Conservation (phyloP, 2,113 vertebrate genomes). For the Sitta europaea region DNA sequence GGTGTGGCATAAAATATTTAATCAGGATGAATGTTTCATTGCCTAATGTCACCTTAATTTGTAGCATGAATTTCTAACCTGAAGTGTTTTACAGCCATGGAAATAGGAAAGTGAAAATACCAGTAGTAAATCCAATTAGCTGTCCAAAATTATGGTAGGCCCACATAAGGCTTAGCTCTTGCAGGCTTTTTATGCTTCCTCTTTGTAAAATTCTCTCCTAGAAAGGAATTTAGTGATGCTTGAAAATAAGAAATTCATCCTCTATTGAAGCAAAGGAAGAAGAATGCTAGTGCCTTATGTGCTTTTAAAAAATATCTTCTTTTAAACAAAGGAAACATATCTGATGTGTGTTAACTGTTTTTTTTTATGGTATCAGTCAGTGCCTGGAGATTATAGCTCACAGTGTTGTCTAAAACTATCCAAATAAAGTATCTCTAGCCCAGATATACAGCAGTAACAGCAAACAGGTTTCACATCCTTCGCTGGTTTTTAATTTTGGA, state of each 20-base stretch:
- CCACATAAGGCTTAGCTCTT: not conserved
- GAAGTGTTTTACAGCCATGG: not conserved
- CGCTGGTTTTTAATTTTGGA: not conserved
- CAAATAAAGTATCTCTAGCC: not conserved
- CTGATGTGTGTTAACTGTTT: not conserved
- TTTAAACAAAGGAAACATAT: not conserved
- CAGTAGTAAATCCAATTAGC: not conserved
- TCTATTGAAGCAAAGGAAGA: constrained; percentile 8
- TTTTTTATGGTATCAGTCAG: constrained; percentile 1
- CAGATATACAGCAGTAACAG: not conserved
- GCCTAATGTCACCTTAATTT: not conserved
- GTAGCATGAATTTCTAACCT: not conserved
- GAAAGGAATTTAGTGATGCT: not conserved
- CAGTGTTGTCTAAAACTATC: not conserved
- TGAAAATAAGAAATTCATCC: not conserved
- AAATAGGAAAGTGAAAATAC: not conserved
- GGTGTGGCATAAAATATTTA: not conserved
- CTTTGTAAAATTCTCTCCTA: constrained; percentile 4
- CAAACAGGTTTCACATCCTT: not conserved
- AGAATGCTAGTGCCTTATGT: not conserved
- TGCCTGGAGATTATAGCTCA: not conserved
- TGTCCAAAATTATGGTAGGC: not conserved
- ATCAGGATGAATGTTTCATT: not conserved
- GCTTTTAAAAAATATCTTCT: not conserved
- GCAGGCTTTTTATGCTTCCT: not conserved